Base-by-base conservation (phyloP, 2,888 invertebrate species). In the Tanytarsus gracilentus region DNA sequence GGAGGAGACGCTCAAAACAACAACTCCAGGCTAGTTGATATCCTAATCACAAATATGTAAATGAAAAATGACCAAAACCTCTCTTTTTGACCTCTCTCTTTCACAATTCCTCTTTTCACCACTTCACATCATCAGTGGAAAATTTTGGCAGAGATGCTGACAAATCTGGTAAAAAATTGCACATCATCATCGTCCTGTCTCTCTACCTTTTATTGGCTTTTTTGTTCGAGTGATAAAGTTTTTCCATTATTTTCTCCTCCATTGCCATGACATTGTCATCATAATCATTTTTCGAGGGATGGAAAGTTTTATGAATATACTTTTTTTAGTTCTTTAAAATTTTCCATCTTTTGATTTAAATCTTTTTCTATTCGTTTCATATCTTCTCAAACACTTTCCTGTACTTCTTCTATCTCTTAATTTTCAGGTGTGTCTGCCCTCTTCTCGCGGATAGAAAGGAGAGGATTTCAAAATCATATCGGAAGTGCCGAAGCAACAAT, bases 121-220 rank as follows among this genome's bases (percentile, higher is more conserved):
- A 36, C 16, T 36, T 44, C 44, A 23, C 23, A 18, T 44, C 44
- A 50, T 29, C 26, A 40, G 58, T 14, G 30, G 36, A 50, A 60
- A 49, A 9, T 26, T 60, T 18, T 60, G 60, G 60, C 30, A 29
- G 16, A 50, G 60, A 14, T 60, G 60, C 60, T 60, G 60, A 60
- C 60, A 60, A 60, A 60, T 60, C 44, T 60, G 60, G 60, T 60
- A 33, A 33, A 44, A 40, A 44, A 33, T 52, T 23, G 8, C 8
- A 52, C 29, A 52, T 29, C n/a, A 26, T 27, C 4, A n/a, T 50
- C n/a, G 6, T 48, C 9, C 9, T 5, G 6, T 36, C 36, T 36
- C 36, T 36, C 16, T 36, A 16, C 36, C 16, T 36, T 16, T 36
- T 16, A 14, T 6, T 36, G 14, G n/a, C 36, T n/a, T n/a, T n/a